phyloP scores from a whole-genome alignment of 2,888 invertebrate genomes.

The Laspeyria flexula region DNA sequence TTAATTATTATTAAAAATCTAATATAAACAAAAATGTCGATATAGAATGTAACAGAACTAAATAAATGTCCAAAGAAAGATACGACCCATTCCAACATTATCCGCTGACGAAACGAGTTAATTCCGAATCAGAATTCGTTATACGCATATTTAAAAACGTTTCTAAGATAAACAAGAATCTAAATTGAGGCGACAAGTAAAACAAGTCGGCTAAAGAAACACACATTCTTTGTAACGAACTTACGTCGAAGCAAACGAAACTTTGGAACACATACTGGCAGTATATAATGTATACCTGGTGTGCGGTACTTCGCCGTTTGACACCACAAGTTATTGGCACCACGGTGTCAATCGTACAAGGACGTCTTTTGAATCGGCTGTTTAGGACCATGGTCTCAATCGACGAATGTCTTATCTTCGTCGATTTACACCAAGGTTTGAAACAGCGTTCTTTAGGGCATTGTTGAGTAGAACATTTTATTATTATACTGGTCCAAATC shows the following conservation, averaged over 20 bases:
- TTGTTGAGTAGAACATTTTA: too few relatives aligned
- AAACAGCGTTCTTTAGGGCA: too few relatives aligned
- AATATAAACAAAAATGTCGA: background rate
- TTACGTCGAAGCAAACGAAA: background rate
- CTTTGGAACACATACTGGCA: constrained; percentile 60
- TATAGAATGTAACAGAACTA: constrained; percentile 1
- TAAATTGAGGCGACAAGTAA: constrained; percentile 44
- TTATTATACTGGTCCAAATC: too few relatives aligned
- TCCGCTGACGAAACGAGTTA: constrained; percentile 33
- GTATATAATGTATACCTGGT: constrained; percentile 75
- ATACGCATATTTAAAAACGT: constrained; percentile 39
- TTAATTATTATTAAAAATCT: background rate
- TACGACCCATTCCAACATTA: constrained; percentile 7
- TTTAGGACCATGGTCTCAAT: too few relatives aligned
- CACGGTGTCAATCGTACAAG: too few relatives aligned
- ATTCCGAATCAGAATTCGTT: constrained; percentile 29
- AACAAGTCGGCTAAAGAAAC: constrained; percentile 31
- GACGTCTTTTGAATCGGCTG: too few relatives aligned
- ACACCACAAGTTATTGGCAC: too few relatives aligned
- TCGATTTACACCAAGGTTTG: too few relatives aligned
- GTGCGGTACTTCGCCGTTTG: too few relatives aligned
- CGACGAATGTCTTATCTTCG: too few relatives aligned
- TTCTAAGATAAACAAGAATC: constrained; percentile 40
- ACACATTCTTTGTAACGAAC: constrained; percentile 37
- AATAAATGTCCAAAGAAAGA: constrained; percentile 8